Conservation (phyloP, 2,113 vertebrate species). For the Nothobranchius furzeri region DNA sequence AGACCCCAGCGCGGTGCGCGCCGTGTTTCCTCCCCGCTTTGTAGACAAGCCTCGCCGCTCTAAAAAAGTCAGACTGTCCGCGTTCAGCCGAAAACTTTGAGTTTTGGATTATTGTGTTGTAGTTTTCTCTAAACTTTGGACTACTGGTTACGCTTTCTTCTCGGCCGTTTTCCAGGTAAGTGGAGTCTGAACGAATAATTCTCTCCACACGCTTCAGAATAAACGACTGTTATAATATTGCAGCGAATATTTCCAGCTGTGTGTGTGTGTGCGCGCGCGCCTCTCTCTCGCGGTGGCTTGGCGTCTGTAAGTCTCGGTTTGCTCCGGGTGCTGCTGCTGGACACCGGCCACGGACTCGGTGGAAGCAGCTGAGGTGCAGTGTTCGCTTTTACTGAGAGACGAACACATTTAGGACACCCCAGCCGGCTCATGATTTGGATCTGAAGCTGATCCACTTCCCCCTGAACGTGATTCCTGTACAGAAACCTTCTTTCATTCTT, state of each 20-base stretch:
- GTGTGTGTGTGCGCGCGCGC: slow-evolving; percentile 6
- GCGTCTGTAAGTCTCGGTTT: slow-evolving; percentile 74
- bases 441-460: background rate
- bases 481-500: too few species aligned
- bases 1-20: background rate
- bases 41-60: slow-evolving; percentile 14
- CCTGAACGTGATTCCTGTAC: too few species aligned
- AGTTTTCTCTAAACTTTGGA: slow-evolving; percentile 43
- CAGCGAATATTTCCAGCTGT: slow-evolving; percentile 49
- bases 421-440: slow-evolving; percentile 26
- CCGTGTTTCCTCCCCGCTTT: background rate
- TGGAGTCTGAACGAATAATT: slow-evolving; percentile 2
- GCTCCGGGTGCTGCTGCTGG: slow-evolving; percentile 56
- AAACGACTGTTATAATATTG: slow-evolving; percentile 41
- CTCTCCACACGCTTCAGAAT: slow-evolving; percentile 8
- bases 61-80: background rate
- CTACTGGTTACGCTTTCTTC: slow-evolving; percentile 36
- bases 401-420: slow-evolving; percentile 24
- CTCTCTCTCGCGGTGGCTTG: slow-evolving; percentile 34
- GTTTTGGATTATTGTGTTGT: slow-evolving; percentile 58
- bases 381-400: slow-evolving; percentile 33
- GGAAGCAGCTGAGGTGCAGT: slow-evolving; percentile 3
- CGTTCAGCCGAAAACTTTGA: slow-evolving; percentile 18
- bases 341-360: slow-evolving; percentile 52
- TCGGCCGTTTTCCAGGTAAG: slow-evolving; percentile 70